These are phyloP conservation scores for Delia radicum DNA, from an alignment of 1,140 invertebrate species.

Conservation along the genomic window DNA sequence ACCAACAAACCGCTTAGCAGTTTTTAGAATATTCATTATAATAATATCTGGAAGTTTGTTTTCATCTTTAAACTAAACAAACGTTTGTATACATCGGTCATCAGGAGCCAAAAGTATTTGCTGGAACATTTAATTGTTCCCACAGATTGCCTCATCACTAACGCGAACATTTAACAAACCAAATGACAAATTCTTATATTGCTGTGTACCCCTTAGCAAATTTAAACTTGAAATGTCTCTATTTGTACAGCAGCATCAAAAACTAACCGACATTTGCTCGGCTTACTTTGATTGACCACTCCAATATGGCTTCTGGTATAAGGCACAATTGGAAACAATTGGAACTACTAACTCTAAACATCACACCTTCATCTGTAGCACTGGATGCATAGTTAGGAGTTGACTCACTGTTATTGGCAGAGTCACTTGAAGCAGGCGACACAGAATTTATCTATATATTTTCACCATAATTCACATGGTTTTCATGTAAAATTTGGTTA, in stretches of 20 bases:
- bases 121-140: conserved; percentile 22
- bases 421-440: too few species aligned
- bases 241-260: background rate
- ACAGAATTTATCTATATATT: background rate
- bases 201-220: background rate
- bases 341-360: too few species aligned
- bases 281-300: too few species aligned
- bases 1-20: too few species aligned
- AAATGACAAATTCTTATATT: background rate
- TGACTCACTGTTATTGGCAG: background rate
- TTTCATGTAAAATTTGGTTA: background rate
- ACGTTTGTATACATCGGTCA: background rate
- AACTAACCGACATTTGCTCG: background rate
- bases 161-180: background rate
- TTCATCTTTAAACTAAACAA: background rate
- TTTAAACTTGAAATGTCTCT: background rate
- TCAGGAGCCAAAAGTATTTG: background rate
- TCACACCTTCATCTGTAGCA: background rate
- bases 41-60: too few species aligned
- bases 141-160: too few species aligned
- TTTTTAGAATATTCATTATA: too few species aligned
- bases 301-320: too few species aligned
- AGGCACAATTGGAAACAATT: too few species aligned
- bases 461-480: background rate
- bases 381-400: background rate